Base-by-base conservation (phyloP, 2,113 vertebrate genomes). In the Chrysemys picta region DNA sequence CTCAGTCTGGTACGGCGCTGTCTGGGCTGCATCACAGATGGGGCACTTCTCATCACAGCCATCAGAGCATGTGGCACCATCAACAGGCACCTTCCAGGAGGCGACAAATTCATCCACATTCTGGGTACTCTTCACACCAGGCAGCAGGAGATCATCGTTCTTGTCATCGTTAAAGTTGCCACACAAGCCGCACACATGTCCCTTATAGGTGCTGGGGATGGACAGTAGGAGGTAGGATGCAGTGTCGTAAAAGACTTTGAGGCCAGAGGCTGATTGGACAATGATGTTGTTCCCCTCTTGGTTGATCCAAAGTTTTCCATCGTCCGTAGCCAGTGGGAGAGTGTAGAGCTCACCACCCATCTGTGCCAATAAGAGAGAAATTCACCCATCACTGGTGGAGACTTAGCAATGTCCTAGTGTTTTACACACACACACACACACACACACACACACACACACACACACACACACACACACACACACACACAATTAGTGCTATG, bases 111-210 rank as follows among this genome's bases (percentile, higher is more conserved):
- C 88, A n/a, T 97, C 94, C 1, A 94, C 53, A 0, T 89, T 94
- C 0, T 62, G 69, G 0, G 89, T 83, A 29, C 2, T 16, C 47
- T 4, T 92, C 6, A 95, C 96, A 31, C 22, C 13, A 2, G 98
- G 98, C 84, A 98, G 96, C 10, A 8, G 89, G 83, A 98, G 97
- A 87, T 98, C 98, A 47, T 98, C 98, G 1, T 10, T 35, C 2
- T 29, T 3, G 0, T 97, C 90, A 5, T 93, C 95, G 65, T 98
- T 98, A 89, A 98, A 98, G 95, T 98, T 97, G 31, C 98, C 98
- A 31, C 97, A 98, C 50, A 99, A 95, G 52, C 98, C 98, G 2
- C 97, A 96, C 93, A 98, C 95, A 45, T 84, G 97, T 75, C 78
- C 85, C 56, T 90, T 82, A 83, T 98, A 98, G n/a, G 89, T 95